A percentile compares a stretch with the other conserved stretches of the same genome.
These are phyloP conservation scores for Tetragonula clypearis DNA, from an alignment of 1,140 invertebrate genomes.

Conservation along the genomic window DNA sequence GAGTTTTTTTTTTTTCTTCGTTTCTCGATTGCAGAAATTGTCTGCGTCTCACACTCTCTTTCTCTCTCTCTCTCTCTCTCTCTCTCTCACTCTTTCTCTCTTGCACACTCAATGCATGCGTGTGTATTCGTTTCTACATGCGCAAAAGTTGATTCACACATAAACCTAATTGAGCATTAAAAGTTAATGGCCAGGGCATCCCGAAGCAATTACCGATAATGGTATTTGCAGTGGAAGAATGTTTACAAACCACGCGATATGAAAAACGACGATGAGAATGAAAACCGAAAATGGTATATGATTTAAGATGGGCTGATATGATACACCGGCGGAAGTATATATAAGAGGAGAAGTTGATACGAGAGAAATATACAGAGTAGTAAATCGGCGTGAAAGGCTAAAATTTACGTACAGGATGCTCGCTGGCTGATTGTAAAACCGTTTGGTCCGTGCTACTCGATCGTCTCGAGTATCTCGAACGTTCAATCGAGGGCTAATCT, in stretches of 20 bases:
- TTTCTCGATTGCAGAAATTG: neutral
- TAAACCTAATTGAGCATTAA: constrained; percentile 81
- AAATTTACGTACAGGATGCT: constrained; percentile 69
- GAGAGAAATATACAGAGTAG: neutral
- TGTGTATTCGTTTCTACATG: constrained; percentile 25
- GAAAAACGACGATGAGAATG: no score
- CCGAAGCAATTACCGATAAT: constrained; percentile 8
- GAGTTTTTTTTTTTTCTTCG: neutral
- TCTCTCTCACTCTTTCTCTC: neutral
- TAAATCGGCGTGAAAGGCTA: constrained; percentile 13
- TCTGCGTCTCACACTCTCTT: neutral
- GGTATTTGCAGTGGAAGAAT: neutral
- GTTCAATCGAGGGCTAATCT: constrained; percentile 85
- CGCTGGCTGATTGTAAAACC: constrained; percentile 79
- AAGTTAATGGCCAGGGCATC: constrained; percentile 79
- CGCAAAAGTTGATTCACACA: constrained; percentile 69
- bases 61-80: accelerated
- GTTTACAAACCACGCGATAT: neutral
- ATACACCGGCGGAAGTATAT: neutral
- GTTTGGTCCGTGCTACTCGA: constrained; percentile 77
- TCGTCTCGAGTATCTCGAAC: constrained; percentile 30
- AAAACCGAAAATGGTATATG: no score
- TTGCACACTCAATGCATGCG: neutral
- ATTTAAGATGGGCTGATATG: neutral
- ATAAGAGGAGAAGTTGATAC: neutral